Conservation (phyloP, 2,113 vertebrate species). For the Corythornis cristatus region DNA sequence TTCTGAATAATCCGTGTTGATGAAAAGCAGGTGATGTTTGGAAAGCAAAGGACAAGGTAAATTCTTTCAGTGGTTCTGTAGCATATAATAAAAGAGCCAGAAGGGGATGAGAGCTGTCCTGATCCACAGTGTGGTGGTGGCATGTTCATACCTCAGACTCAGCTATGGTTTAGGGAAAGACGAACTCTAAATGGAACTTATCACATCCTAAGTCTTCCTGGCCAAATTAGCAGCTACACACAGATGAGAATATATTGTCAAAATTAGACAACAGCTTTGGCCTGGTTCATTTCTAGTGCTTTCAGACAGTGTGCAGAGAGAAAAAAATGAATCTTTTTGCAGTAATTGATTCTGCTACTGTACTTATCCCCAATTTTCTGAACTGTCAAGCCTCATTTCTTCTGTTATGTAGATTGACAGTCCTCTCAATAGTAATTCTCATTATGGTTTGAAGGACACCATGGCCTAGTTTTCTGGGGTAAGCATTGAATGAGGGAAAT, state of each 20-base stretch:
- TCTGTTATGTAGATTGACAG: conserved; percentile 16
- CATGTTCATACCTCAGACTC: not conserved
- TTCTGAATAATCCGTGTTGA: not conserved
- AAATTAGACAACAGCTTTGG: not conserved
- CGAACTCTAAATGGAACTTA: not conserved
- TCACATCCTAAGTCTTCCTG: not conserved
- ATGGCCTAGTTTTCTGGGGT: conserved; percentile 23
- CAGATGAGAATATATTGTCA: not conserved
- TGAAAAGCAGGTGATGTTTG: not conserved
- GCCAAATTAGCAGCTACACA: not conserved
- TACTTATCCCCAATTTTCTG: conserved; percentile 52
- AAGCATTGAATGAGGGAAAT: not conserved
- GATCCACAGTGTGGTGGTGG: not conserved
- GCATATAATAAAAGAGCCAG: not conserved
- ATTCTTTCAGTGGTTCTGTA: not conserved
- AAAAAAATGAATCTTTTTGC: not conserved
- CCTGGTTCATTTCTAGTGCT: not conserved
- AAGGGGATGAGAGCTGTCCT: not conserved
- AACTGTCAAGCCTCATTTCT: conserved; percentile 51
- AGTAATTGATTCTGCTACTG: conserved; percentile 26
- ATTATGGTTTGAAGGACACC: conserved; percentile 49
- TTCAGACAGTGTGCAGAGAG: not conserved
- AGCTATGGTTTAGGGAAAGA: not conserved
- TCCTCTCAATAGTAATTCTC: conserved; percentile 18
- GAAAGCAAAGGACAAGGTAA: not conserved